Base-by-base conservation (phyloP, 53 echinoderm and acorn worm species). In the Holothuria scabra region DNA sequence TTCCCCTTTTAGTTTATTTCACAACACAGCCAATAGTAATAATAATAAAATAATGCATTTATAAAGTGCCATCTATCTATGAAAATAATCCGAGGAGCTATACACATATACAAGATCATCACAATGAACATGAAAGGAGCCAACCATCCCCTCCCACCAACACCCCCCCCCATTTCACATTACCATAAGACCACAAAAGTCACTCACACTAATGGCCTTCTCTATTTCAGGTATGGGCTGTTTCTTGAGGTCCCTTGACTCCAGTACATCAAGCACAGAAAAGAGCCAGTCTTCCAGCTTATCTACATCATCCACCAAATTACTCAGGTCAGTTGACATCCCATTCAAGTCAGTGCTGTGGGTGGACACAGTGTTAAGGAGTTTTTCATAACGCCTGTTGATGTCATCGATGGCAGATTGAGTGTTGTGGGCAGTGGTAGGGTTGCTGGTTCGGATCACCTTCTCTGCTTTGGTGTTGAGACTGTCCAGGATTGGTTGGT, bases 251-350 rank as follows among this genome's bases (percentile, higher is more conserved):
- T 99, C 95, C 28, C 88, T 83, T 0, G 92, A 92, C 84, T 99
- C 99, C 87, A 99, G 71, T 8, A 92, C 90, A 68, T 99, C 93
- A 22, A 95, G 76, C 13, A 92, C 87, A 12, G 99, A 94, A 89
- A 99, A 94, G 32, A 99, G 79, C 99, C 99, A 99, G 59, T 99
- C 99, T 82, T 99, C 99, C 78, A 99, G 82, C 18, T 86, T 78
- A 66, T 99, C 99, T 20, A 95, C 87, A 59, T 99, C 90, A 14
- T 94, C 94, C 84, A 93, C 87, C 72, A 99, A 80, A 61, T 88
- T 90, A 41, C 76, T 87, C 30, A 99, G 86, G 58, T 71, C 87
- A 44, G 87, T 89, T 49, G 91, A 81, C 94, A 99, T 94, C 37
- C 87, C 87, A 12, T 87, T 87, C 18, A 99, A 91, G 69, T 99